These are phyloP conservation scores for Monodelphis domestica DNA, from an alignment of 2,797 vertebrate species.

Conservation along the genomic window DNA sequence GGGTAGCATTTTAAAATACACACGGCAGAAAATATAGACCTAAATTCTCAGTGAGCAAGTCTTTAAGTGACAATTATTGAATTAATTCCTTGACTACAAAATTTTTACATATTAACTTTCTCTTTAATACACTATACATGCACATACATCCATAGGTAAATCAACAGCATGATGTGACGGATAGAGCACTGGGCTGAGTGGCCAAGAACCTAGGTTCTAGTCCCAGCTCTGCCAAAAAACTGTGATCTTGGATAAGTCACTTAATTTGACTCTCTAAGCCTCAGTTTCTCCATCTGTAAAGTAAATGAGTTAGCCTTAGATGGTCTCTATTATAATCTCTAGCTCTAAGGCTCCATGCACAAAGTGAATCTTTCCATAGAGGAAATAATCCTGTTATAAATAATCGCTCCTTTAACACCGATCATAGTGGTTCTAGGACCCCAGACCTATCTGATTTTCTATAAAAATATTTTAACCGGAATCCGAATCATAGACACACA, in stretches of 20 bases:
- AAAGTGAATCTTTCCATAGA: not conserved
- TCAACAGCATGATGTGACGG: not conserved
- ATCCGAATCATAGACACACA: not conserved
- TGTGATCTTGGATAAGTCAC: not conserved
- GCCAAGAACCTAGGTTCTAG: not conserved
- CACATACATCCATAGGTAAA: accelerated
- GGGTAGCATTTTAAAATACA: not conserved
- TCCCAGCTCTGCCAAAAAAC: not conserved
- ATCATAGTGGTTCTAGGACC: not conserved
- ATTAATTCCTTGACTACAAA: not conserved
- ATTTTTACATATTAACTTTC: not conserved
- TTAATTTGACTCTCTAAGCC: not conserved
- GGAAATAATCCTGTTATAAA: not conserved
- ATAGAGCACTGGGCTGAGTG: not conserved
- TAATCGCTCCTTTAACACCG: not conserved
- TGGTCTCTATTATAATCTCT: not conserved
- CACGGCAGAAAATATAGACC: not conserved
- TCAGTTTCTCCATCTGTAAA: not conserved
- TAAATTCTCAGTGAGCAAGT: not conserved
- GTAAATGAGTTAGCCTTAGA: not conserved
- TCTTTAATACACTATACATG: not conserved
- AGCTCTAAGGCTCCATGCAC: not conserved
- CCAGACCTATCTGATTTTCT: not conserved
- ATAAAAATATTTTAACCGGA: not conserved
- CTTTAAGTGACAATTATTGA: not conserved